These are phyloP conservation scores for Manis pentadactyla DNA, from an alignment of 2,797 vertebrate genomes.

Conservation along the genomic window DNA sequence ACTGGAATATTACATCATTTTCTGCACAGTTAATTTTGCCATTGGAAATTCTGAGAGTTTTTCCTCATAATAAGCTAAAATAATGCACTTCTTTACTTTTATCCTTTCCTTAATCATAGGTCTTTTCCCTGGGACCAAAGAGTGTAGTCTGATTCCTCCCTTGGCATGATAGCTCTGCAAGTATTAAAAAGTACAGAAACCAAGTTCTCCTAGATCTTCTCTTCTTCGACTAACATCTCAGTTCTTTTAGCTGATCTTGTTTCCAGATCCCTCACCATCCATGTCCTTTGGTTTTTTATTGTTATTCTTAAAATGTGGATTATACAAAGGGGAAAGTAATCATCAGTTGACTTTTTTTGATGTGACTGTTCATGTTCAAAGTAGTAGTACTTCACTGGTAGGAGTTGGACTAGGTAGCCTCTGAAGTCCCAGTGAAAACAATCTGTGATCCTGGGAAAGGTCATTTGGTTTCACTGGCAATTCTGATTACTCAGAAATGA, in stretches of 20 bases:
- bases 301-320: background rate
- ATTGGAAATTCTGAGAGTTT: background rate
- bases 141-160: background rate
- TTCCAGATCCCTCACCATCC: background rate
- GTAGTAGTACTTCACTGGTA: background rate
- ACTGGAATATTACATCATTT: background rate
- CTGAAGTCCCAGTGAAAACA: background rate
- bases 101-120: background rate
- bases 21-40: constrained; percentile 2
- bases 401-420: background rate
- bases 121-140: background rate
- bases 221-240: background rate
- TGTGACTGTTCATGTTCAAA: background rate
- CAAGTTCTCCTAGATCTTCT: background rate
- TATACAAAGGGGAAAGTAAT: background rate
- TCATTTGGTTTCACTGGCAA: background rate
- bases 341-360: background rate
- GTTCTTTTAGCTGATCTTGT: background rate
- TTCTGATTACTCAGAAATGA: background rate
- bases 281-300: background rate
- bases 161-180: background rate
- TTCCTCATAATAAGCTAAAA: background rate
- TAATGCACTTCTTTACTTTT: background rate
- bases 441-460: background rate
- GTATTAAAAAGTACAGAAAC: background rate